Evolutionary conservation across 2,113 vertebrate species (phyloP), one percentile per base, ranked within the genome.

Genomic region (Leucosticte australis): DNA sequence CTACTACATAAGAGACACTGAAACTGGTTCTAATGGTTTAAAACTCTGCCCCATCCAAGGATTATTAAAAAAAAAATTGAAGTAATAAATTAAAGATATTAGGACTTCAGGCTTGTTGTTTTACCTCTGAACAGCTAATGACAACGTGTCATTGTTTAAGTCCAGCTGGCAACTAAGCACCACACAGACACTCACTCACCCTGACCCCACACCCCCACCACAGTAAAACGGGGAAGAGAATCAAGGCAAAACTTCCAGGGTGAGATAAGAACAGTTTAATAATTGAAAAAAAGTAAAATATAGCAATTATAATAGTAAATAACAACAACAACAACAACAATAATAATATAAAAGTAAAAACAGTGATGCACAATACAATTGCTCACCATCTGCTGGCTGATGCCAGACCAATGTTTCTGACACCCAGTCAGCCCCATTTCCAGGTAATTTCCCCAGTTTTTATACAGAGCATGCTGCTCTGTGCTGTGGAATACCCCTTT

Each of bases 101-200:
- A 52, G 56, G 86, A 56, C 15, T 79, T 68, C 37, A 55, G 7
- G 6, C 9, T 57, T 64, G 2, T 16, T 57, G 19, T 23, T 94
- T 76, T 78, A 64, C 7, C 19, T 71, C 49, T 46, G 37, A 84
- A 37, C 13, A 75, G 15, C 15, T 65, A 79, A 46, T 33, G 17
- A 5, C 49, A 83, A 56, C 0, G 0, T 35, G 26, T 13, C 4
- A 1, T 33, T 26, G 11, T 63, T 83, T 31, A 63, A 56, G 10
- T 23, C 31, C 79, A 70, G 14, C 15, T 70, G 64, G 49, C 27
- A 70, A 17, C 15, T 17, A 69, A 83, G 22, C 26, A 37, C 17
- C 26, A 22, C 2, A 1, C 30, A 49, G 71, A 39, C 7, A 9
- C 4, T 52, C 23, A n/a, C 11, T 47, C 12, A 33, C 26, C 17